These are phyloP conservation scores for Drymonia ruficornis DNA, from an alignment of 2,888 invertebrate genomes.

Conservation along the genomic window DNA sequence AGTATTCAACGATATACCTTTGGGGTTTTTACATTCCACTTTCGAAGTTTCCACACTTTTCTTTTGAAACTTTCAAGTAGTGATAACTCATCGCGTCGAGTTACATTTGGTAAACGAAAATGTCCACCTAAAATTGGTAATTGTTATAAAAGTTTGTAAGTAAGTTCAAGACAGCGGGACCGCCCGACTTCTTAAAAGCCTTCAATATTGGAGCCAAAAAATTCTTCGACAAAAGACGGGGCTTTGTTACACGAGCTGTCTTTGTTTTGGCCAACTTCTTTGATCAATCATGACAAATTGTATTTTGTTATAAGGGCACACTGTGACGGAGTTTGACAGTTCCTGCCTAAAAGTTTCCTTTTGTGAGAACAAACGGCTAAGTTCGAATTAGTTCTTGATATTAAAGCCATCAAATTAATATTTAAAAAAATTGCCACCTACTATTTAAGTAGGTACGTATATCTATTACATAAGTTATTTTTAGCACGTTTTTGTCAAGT, in stretches of 20 bases:
- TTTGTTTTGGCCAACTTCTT: constrained; percentile 72
- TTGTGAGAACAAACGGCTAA: constrained; percentile 57
- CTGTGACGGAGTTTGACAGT: constrained; percentile 72
- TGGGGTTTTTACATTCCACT: no score
- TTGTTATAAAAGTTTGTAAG: constrained; percentile 19
- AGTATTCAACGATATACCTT: no score
- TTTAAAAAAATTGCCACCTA: no score
- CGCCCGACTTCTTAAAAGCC: constrained; percentile 36
- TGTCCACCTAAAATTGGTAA: constrained; percentile 9
- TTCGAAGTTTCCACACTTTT: not conserved
- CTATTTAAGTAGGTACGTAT: not conserved
- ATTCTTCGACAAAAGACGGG: constrained; percentile 53
- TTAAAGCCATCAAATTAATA: not conserved
- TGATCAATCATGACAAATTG: constrained; percentile 83
- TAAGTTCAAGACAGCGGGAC: constrained; percentile 20
- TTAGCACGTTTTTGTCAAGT: no score
- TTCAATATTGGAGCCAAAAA: constrained; percentile 48
- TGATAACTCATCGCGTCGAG: constrained; percentile 2
- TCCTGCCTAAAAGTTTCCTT: constrained; percentile 63
- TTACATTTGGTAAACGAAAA: constrained; percentile 8
- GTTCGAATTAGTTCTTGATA: constrained; percentile 61
- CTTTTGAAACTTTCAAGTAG: not conserved
- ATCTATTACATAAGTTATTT: no score
- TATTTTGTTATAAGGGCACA: constrained; percentile 73
- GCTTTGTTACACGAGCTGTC: constrained; percentile 58